These are phyloP conservation scores for Dendrocopos noguchii DNA, from an alignment of 2,113 vertebrate species.

Conservation along the genomic window DNA sequence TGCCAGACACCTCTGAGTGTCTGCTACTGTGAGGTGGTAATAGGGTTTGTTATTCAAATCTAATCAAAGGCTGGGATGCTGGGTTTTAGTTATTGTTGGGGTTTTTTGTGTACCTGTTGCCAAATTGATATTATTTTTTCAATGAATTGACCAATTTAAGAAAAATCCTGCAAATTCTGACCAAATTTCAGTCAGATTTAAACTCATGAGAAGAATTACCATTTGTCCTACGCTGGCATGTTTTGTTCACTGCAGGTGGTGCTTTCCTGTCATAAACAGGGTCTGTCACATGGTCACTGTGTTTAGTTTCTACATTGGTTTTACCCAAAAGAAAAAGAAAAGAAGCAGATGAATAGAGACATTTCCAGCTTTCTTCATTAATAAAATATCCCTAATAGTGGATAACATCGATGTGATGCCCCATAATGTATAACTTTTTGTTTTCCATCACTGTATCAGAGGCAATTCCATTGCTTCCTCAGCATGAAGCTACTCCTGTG, in stretches of 20 bases:
- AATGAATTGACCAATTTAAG: background rate
- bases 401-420: background rate
- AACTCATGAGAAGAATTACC: constrained; percentile 40
- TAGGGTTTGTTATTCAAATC: background rate
- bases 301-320: background rate
- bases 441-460: background rate
- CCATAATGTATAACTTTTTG: background rate
- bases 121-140: background rate
- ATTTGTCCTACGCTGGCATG: background rate
- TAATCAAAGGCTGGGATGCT: background rate
- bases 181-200: constrained; percentile 22
- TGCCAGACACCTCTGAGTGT: background rate
- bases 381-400: background rate
- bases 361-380: background rate
- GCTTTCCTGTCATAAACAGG: background rate
- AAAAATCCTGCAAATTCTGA: constrained; percentile 33
- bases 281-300: constrained; percentile 8
- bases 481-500: background rate
- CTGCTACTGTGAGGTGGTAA: background rate
- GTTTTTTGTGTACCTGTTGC: background rate
- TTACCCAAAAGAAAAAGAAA: background rate
- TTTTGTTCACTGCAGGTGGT: constrained; percentile 32
- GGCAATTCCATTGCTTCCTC: background rate
- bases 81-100: background rate
- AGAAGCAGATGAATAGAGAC: background rate